Evolutionary conservation across 2,113 vertebrate species (phyloP).

Genomic region (Bos indicus): DNA sequence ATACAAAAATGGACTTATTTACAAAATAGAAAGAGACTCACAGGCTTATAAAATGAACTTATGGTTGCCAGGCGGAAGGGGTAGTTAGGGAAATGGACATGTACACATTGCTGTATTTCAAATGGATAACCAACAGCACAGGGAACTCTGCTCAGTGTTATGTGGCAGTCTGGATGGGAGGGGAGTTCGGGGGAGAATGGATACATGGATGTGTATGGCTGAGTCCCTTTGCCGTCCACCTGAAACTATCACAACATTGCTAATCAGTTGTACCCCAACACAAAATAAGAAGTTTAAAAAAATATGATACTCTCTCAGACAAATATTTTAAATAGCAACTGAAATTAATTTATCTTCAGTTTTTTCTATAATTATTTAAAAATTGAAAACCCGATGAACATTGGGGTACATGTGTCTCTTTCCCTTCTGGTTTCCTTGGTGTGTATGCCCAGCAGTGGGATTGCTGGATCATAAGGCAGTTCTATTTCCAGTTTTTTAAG

Average conservation of each 20-base stretch:
- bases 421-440: no score
- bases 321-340: neutral
- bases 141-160: neutral
- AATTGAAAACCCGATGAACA: neutral
- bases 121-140: neutral
- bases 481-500: no score
- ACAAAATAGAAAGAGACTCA: neutral
- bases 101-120: neutral
- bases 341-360: neutral
- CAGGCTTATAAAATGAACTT: neutral
- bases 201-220: neutral
- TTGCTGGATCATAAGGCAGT: no score
- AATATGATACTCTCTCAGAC: neutral
- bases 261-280: neutral
- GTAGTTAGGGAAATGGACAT: neutral
- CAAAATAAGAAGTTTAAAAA: neutral
- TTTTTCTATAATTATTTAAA: conserved; percentile 19
- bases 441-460: no score
- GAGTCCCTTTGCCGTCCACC: neutral
- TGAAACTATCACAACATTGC: neutral
- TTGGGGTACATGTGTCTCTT: no score
- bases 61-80: neutral
- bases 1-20: neutral
- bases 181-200: neutral
- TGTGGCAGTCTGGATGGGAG: neutral